These are phyloP conservation scores for Anomalospiza imberbis DNA, from an alignment of 2,797 vertebrate genomes.

Conservation along the genomic window DNA sequence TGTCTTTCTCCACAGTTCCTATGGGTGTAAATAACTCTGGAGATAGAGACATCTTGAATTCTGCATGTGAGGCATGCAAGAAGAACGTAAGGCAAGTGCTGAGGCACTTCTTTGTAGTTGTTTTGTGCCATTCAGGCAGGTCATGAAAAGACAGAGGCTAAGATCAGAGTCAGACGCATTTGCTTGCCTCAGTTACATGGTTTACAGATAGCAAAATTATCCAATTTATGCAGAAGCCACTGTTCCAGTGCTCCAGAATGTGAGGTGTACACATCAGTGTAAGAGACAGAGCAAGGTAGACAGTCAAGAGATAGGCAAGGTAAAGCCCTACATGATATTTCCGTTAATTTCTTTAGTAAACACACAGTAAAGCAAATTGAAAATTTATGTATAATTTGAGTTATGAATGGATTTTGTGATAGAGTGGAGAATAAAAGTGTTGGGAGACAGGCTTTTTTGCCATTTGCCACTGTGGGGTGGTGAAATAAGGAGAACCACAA, in stretches of 20 bases:
- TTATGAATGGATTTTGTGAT: background rate
- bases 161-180: background rate
- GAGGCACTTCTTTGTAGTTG: background rate
- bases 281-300: background rate
- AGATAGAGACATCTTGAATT: background rate
- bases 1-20: background rate
- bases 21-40: background rate
- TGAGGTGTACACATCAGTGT: background rate
- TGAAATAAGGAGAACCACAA: background rate
- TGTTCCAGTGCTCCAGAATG: background rate
- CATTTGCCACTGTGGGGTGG: background rate
- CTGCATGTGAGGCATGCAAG: background rate
- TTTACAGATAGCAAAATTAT: background rate
- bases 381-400: background rate
- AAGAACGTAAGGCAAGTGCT: background rate
- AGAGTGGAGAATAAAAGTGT: background rate
- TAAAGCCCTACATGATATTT: background rate
- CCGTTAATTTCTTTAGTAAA: background rate
- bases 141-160: background rate
- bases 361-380: background rate
- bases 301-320: background rate
- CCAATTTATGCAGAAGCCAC: background rate
- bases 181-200: background rate
- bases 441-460: background rate
- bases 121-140: background rate